Evolutionary conservation across 2,888 invertebrate genomes (phyloP), one percentile per base, ranked within the genome.

Genomic region (Cantharis flavilabris): DNA sequence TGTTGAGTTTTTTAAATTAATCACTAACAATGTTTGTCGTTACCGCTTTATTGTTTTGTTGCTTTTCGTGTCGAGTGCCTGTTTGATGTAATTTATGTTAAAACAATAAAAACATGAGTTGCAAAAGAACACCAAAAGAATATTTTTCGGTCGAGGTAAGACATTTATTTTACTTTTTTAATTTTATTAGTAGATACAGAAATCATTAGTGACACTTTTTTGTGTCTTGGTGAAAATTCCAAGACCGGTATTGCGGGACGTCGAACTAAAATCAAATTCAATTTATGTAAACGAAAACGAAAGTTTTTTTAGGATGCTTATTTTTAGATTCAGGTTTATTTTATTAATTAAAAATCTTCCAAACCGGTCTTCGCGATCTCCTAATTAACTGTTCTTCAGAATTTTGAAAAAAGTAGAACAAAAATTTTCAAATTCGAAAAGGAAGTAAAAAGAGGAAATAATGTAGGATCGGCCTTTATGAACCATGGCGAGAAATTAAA

Each of bases 91-190:
- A 30, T 67, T 70, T 62, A 28, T 62, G 20, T 69, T 26, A 33
- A 72, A 73, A 69, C 30, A 62, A 9, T 33, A 33, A 26, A 62
- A 72, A 70, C 20, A 79, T 79, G 79, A 76, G 69, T 76, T 73
- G 72, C 28, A 79, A 18, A 49, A 70, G 79, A 77, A 79, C 75
- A 11, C 77, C 75, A 30, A 64, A 65, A 71, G 77, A 77, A 14
- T 70, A 72, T n/a, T 79, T 73, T 69, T 77, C 75, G 3, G 4
- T 16, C 2, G 79, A 79, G 79, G 79, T 79, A 77, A 77, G 79
- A 18, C 63, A 62, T 70, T 28, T 49, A 20, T 70, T 70, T 33
- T 49, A n/a, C 2, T 49, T 49, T 49, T 49, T 49, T 2, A n/a
- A n/a, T 14, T 28, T 28, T 69, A 23, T 9, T n/a, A 28, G 13